Evolutionary conservation across 1,140 invertebrate species (phyloP), one percentile per base, ranked within the genome.

Genomic region (Drosophila pruinosa): DNA sequence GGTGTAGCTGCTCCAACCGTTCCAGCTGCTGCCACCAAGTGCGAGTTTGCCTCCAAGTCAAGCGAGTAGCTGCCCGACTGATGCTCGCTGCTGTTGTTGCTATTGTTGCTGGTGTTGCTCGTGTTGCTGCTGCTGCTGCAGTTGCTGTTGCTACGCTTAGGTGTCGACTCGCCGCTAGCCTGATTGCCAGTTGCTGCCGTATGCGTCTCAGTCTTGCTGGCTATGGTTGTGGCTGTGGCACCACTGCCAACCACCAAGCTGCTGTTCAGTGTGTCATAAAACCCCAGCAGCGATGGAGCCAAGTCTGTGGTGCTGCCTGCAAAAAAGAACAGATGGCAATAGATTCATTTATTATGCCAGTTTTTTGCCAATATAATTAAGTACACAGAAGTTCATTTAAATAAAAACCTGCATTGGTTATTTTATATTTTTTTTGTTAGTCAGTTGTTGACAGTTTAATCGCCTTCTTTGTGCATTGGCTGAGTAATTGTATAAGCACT

Each of bases 291-390:
- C 39, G 93, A 93, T 21, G 93, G 93, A 62, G 93, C 92, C 53
- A 94, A 83, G 73, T 94, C 93, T 39, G 93, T 93, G 78, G 92
- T 93, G 79, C 93, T 94, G 89, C 93, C 93, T 94, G 92, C 10
- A 77, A 73, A 63, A 15, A 53, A 28, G 10, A 34, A 34, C 4
- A 12, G 15, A 2, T 12, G 17, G 36, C 15, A 38, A 36, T 14
- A 19, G 24, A 53, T 52, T 19, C 2, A 34, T 15, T 36, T 36
- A 36, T 21, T 21, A 6, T 17, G 2, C 14, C 5, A n/a, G n/a
- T n/a, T n/a, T n/a, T n/a, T n/a, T n/a, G n/a, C n/a, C n/a, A n/a
- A n/a, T n/a, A n/a, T n/a, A n/a, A n/a, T n/a, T n/a, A n/a, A n/a
- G n/a, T n/a, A n/a, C n/a, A n/a, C n/a, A n/a, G n/a, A n/a, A n/a